Conservation (phyloP, 2,888 invertebrate species). For the Exocentrus adspersus region DNA sequence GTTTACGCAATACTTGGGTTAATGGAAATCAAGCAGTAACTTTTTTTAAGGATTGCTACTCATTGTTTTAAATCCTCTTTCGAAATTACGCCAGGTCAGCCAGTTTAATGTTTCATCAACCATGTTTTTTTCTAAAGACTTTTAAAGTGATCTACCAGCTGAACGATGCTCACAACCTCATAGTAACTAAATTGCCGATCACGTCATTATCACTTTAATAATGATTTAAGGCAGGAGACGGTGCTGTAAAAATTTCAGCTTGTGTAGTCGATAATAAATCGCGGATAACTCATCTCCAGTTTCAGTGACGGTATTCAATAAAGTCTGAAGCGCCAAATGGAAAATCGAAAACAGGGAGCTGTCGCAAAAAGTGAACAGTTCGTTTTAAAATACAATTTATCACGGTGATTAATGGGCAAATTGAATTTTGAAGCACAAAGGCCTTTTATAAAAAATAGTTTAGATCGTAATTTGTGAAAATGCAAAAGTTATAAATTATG, state of each 20-base stretch:
- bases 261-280: conserved; percentile 5
- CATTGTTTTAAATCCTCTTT: too few species aligned
- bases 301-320: conserved; percentile 17
- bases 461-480: conserved; percentile 24
- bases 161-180: too few species aligned
- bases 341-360: conserved; percentile 8
- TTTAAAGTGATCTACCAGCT: too few species aligned
- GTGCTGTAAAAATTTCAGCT: not conserved
- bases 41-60: too few species aligned
- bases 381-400: conserved; percentile 32
- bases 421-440: conserved; percentile 29
- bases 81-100: too few species aligned
- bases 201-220: not conserved
- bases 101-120: too few species aligned
- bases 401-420: conserved; percentile 35
- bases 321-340: conserved; percentile 19
- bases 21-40: too few species aligned
- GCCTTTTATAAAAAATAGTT: conserved; percentile 25
- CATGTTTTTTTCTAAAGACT: too few species aligned
- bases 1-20: too few species aligned
- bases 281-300: not conserved
- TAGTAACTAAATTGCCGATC: not conserved
- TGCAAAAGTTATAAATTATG: conserved; percentile 25
- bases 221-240: not conserved
- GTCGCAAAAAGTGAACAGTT: conserved; percentile 26